Conservation (phyloP, 92 coral and sea anemone species). For the Hydrozoanthus gracilis region DNA sequence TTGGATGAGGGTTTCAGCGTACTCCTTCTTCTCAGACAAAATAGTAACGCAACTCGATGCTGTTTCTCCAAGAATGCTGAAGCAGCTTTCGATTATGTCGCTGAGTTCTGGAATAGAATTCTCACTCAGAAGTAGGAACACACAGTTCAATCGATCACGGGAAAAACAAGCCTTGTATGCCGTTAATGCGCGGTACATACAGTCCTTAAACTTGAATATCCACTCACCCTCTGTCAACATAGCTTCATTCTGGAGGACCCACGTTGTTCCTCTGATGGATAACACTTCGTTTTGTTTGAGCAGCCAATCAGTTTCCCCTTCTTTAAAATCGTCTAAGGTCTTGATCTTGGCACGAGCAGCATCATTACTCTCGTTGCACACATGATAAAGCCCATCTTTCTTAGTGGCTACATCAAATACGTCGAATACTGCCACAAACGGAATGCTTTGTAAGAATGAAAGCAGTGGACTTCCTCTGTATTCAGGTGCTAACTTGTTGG, state of each 20-base stretch:
- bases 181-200: conserved; percentile 46
- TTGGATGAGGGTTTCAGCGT: not conserved
- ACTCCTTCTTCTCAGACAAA: conserved; percentile 9
- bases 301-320: conserved; percentile 13
- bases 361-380: conserved; percentile 65
- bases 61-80: conserved; percentile 35
- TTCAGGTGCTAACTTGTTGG: conserved; percentile 61
- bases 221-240: conserved; percentile 53
- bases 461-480: conserved; percentile 56
- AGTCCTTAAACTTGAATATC: conserved; percentile 32
- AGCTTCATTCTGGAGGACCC: conserved; percentile 57
- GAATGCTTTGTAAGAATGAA: conserved; percentile 66
- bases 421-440: conserved; percentile 70
- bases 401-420: conserved; percentile 55
- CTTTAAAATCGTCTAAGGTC: conserved; percentile 66
- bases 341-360: conserved; percentile 58
- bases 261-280: conserved; percentile 69
- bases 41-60: conserved; percentile 19
- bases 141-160: conserved; percentile 7
- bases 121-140: conserved; percentile 18
- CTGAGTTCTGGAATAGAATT: conserved; percentile 26
- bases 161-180: conserved; percentile 23
- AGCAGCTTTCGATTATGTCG: conserved; percentile 37
- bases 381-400: conserved; percentile 61
- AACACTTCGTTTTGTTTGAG: conserved; percentile 8